These are phyloP conservation scores for Rhombomys opimus DNA, from an alignment of 2,113 vertebrate species.

Conservation along the genomic window DNA sequence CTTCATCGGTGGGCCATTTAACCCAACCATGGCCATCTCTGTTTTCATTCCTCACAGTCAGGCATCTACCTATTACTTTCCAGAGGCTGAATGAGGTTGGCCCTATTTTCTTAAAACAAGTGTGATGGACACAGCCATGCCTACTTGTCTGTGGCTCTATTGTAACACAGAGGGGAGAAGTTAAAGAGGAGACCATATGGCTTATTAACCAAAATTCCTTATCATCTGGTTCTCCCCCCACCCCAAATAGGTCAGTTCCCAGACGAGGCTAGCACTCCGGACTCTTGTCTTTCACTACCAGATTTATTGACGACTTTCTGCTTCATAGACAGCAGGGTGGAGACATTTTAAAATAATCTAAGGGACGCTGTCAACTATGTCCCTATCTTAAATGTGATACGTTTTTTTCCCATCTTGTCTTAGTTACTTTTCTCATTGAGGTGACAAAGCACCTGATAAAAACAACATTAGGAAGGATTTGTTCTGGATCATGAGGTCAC, in stretches of 20 bases:
- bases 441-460: neutral
- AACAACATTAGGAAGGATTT: neutral
- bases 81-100: neutral
- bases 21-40: neutral
- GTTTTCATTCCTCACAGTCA: neutral
- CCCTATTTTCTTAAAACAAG: neutral
- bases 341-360: neutral
- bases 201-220: neutral
- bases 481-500: neutral
- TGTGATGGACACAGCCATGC: fast-evolving
- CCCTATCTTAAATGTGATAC: neutral
- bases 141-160: fast-evolving
- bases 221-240: neutral
- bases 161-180: neutral
- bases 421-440: neutral
- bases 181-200: fast-evolving
- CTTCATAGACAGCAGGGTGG: neutral
- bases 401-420: neutral
- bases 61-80: neutral
- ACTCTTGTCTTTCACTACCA: neutral
- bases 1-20: neutral
- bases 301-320: neutral
- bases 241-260: too few relatives aligned
- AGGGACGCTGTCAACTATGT: fast-evolving
- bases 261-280: fast-evolving